Base-by-base conservation (phyloP, 2,113 vertebrate genomes). In the Pitta sordida region DNA sequence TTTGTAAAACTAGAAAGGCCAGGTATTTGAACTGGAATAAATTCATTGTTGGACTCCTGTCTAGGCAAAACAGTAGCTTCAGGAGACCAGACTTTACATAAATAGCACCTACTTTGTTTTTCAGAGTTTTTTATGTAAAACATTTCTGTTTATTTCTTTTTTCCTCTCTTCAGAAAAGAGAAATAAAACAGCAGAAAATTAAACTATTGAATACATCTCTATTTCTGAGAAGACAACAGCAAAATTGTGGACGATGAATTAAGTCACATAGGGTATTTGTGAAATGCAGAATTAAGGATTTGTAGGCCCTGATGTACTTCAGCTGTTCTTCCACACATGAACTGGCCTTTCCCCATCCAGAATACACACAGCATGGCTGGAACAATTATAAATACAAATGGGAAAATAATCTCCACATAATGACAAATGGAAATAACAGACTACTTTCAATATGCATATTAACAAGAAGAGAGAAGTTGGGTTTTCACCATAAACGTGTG, bases 331-430 rank as follows among this genome's bases (percentile, higher is more conserved):
- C 81, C 74, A 88, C 76, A 85, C 55, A 69, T 34, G 12, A 83
- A 44, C 34, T 92, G 79, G 36, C 64, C 30, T 22, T 63, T 93
- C 79, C 64, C n/a, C 52, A 15, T 3, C 26, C 67, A 43, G 75
- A 91, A 63, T 7, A 62, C 49, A 91, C 48, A 24, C 58, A n/a
- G 69, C 67, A 37, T 5, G 76, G 75, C 85, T 62, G 29, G 86
- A 95, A 91, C 77, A 95, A 89, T 95, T 93, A 39, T 23, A 62
- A 60, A 79, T 48, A 94, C 16, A 89, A 92, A 94, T 8, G 48
- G 48, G 92, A 94, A 97, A 96, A 95, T 95, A 91, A 96, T 96
- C 37, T 65, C 78, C 41, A 79, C 36, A 92, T 88, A 80, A 96
- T 68, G 59, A 81, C 62, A 93, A 93, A 74, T 86, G 60, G 69